These are phyloP conservation scores for Euphydryas editha DNA, from an alignment of 2,888 invertebrate genomes.

Conservation along the genomic window DNA sequence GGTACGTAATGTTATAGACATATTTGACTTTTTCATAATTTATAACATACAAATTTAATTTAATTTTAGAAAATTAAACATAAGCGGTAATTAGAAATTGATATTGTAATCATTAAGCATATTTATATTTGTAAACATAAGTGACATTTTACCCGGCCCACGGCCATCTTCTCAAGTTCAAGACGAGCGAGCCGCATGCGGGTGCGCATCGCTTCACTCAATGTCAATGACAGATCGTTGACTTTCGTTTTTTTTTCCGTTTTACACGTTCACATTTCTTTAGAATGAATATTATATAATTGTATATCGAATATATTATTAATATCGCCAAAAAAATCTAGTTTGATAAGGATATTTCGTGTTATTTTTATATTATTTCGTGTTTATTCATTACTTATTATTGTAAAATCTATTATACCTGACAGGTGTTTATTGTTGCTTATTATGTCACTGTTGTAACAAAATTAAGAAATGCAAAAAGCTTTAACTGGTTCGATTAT, in stretches of 20 bases:
- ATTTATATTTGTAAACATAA: constrained; percentile 43
- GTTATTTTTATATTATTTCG: constrained; percentile 4
- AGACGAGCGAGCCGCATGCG: constrained; percentile 60
- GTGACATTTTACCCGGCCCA: constrained; percentile 54
- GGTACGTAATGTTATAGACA: too few relatives aligned
- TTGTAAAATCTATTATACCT: background rate
- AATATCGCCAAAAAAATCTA: background rate
- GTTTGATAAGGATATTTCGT: background rate
- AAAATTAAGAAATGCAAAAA: constrained; percentile 19
- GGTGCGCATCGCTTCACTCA: constrained; percentile 56
- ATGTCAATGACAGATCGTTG: constrained; percentile 70
- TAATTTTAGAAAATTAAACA: too few relatives aligned
- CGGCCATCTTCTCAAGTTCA: constrained; percentile 70
- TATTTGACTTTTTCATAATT: too few relatives aligned
- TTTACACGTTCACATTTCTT: constrained; percentile 44
- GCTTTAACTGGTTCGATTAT: constrained; percentile 36
- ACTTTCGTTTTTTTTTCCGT: constrained; percentile 64
- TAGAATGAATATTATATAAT: background rate
- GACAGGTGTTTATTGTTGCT: background rate
- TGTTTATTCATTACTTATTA: background rate
- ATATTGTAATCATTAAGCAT: constrained; percentile 13
- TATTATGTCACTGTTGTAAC: constrained; percentile 15
- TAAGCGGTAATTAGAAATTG: too few relatives aligned
- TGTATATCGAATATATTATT: background rate
- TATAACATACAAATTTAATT: too few relatives aligned